Percentiles rank a stretch among this genome's conserved stretches.
These are phyloP conservation scores for Petrocephalus zakoni DNA, from an alignment of 2,113 vertebrate species.

Conservation along the genomic window DNA sequence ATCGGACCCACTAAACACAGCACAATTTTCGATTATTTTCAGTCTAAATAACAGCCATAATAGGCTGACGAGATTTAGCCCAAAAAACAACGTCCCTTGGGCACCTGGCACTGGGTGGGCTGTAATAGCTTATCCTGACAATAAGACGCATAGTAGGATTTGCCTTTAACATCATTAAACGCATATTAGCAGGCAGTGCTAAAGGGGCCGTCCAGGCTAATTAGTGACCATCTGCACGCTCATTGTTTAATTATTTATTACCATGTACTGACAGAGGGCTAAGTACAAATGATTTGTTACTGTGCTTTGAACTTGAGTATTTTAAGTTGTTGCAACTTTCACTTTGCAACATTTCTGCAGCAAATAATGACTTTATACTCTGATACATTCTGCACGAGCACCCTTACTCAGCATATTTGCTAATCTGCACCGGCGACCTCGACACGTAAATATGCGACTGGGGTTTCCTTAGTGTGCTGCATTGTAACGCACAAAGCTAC, in stretches of 20 bases:
- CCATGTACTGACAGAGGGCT: neutral
- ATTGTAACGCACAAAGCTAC: too few species aligned
- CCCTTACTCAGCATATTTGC: neutral
- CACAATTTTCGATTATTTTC: neutral
- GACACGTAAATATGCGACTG: too few species aligned
- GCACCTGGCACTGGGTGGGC: neutral
- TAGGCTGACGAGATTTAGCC: neutral
- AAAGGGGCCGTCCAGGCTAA: neutral
- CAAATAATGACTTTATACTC: neutral
- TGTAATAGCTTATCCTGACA: neutral
- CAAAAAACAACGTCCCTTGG: neutral
- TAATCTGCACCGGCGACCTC: too few species aligned
- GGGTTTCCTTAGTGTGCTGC: too few species aligned
- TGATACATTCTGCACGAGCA: neutral
- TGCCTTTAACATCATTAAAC: neutral
- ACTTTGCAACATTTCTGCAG: neutral
- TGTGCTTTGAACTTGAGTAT: neutral
- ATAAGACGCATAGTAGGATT: neutral
- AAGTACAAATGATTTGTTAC: neutral
- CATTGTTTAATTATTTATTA: neutral
- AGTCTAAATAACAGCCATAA: neutral
- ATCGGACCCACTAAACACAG: neutral
- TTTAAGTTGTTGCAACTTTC: neutral
- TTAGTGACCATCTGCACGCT: neutral
- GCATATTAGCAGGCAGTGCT: neutral